A percentile compares a stretch with the other conserved stretches of the same genome.
Conservation (phyloP, 2,888 invertebrate species). For the Dasypolia templi region DNA sequence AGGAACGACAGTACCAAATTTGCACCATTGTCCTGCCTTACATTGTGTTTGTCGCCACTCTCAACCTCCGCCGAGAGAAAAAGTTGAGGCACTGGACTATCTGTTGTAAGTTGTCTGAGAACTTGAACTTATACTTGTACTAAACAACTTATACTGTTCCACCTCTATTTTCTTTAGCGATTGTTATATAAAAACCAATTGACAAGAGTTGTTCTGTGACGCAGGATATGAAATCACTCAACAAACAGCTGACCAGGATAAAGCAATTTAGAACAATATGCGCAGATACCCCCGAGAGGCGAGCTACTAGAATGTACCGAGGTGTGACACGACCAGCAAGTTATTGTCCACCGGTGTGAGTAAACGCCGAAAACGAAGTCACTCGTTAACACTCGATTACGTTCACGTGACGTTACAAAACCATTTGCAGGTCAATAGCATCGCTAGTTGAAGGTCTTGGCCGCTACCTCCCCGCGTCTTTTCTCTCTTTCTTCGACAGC, state of each 20-base stretch:
- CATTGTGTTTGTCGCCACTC: slow-evolving; percentile 42
- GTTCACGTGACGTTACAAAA: slow-evolving; percentile 71
- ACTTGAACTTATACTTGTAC: slow-evolving; percentile 3
- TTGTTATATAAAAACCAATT: slow-evolving; percentile 55
- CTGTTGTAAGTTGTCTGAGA: no score
- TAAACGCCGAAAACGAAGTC: slow-evolving; percentile 59
- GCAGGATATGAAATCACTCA: slow-evolving; percentile 61
- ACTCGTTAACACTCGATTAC: slow-evolving; percentile 70
- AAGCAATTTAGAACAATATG: slow-evolving; percentile 77
- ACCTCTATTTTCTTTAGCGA: slow-evolving; percentile 38
- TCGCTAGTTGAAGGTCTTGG: slow-evolving; percentile 83
- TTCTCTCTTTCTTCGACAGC: slow-evolving; percentile 60
- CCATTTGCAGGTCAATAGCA: slow-evolving; percentile 82
- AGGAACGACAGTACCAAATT: slow-evolving; percentile 75
- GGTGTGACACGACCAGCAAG: slow-evolving; percentile 50
- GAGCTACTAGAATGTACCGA: slow-evolving; percentile 41
- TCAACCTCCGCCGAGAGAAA: slow-evolving; percentile 36
- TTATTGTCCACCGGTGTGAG: slow-evolving; percentile 47
- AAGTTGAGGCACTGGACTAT: slow-evolving; percentile 11
- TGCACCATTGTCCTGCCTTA: slow-evolving; percentile 71
- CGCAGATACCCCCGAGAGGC: slow-evolving; percentile 54
- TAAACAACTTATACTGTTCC: slow-evolving; percentile 37
- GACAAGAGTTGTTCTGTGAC: slow-evolving; percentile 48
- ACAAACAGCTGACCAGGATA: slow-evolving; percentile 71
- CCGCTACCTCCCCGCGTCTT: slow-evolving; percentile 69